phyloP scores from a whole-genome alignment of 2,113 vertebrate genomes.

The Plotosus lineatus region DNA sequence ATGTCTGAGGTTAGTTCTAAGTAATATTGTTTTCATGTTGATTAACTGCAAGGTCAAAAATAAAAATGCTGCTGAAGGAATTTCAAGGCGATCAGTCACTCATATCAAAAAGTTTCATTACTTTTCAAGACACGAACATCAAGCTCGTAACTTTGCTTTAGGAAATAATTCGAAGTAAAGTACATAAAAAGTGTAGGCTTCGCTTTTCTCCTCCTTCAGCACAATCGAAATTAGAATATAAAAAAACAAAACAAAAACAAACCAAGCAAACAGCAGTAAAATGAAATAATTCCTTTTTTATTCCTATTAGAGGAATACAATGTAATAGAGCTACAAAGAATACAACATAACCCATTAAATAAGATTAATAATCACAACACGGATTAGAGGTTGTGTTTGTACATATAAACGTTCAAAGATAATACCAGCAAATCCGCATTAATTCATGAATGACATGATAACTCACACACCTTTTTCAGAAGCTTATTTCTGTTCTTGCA shows the following conservation, averaged over 20 bases:
- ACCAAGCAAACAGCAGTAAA: background rate
- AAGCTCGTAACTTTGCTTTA: background rate
- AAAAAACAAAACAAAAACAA: background rate
- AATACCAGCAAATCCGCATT: conserved; percentile 13
- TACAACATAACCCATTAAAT: background rate
- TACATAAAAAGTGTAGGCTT: background rate
- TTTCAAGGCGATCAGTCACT: conserved; percentile 28
- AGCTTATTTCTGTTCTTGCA: background rate
- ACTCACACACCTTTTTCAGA: background rate
- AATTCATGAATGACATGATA: conserved; percentile 1
- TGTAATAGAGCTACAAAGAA: background rate
- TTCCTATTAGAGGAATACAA: too few species aligned
- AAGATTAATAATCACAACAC: background rate
- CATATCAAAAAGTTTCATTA: background rate
- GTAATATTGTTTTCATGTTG: background rate
- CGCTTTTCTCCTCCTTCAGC: background rate
- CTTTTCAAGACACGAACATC: conserved; percentile 12
- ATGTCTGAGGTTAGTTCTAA: too few species aligned
- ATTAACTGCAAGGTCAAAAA: conserved; percentile 4
- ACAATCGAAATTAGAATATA: background rate
- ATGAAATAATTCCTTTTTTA: background rate
- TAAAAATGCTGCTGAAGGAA: conserved; percentile 33
- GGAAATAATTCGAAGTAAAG: background rate
- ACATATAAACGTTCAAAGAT: background rate
- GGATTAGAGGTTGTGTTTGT: background rate